phyloP scores from a whole-genome alignment of 2,113 vertebrate species.

The Gulo gulo region DNA sequence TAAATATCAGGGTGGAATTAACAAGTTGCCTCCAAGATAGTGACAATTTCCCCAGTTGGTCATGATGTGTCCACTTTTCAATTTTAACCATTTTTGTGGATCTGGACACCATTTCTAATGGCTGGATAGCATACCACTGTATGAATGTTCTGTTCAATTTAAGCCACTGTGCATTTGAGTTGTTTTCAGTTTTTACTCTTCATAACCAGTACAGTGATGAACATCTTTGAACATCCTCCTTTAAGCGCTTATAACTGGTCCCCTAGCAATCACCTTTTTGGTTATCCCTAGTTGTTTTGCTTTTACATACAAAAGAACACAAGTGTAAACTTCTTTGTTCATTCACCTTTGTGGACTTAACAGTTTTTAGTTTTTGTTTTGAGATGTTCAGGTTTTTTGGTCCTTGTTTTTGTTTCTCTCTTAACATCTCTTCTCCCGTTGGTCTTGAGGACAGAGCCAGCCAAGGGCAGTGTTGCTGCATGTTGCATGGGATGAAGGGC shows the following conservation, averaged over 20 bases:
- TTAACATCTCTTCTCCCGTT: background rate
- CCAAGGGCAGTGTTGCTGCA: conserved; percentile 10
- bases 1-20: background rate
- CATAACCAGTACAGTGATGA: background rate
- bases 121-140: no score
- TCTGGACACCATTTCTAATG: background rate
- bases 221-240: background rate
- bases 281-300: background rate
- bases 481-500: background rate
- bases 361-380: background rate
- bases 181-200: background rate
- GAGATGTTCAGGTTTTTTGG: background rate
- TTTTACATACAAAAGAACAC: background rate
- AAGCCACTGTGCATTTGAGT: background rate
- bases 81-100: background rate
- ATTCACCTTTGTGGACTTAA: background rate
- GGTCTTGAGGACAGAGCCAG: conserved; percentile 20
- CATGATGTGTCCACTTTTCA: background rate
- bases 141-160: background rate
- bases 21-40: background rate
- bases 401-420: background rate
- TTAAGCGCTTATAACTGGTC: background rate
- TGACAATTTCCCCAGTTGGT: background rate
- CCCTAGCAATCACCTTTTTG: background rate
- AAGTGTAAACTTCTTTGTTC: background rate